These are phyloP conservation scores for Hirtodrosophila alboralis DNA, from an alignment of 2,888 invertebrate species.

Conservation along the genomic window DNA sequence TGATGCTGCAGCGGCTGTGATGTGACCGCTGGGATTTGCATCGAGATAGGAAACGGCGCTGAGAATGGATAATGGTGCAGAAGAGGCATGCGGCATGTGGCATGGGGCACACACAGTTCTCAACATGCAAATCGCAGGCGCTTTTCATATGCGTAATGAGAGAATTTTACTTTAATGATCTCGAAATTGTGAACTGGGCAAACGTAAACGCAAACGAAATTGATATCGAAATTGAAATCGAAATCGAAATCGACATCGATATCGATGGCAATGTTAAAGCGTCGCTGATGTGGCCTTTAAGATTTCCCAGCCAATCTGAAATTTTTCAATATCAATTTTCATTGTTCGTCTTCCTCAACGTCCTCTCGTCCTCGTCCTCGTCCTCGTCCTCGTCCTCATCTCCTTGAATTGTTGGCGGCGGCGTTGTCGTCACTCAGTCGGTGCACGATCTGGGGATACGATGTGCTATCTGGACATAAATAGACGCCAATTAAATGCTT, in stretches of 20 bases:
- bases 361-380: constrained; percentile 7
- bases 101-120: not conserved
- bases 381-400: constrained; percentile 5
- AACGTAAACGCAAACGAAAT: constrained; percentile 8
- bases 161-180: constrained; percentile 51
- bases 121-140: constrained; percentile 49
- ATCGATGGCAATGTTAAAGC: constrained; percentile 25
- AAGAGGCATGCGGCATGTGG: not conserved
- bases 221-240: constrained; percentile 30
- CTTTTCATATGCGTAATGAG: constrained; percentile 71
- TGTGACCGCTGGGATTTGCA: constrained; percentile 50
- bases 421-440: constrained; percentile 70
- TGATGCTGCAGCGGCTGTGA: constrained; percentile 40
- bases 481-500: constrained; percentile 81
- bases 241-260: constrained; percentile 12
- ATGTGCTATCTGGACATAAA: constrained; percentile 81
- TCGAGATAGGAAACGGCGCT: constrained; percentile 20
- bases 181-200: constrained; percentile 15
- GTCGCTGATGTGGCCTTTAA: constrained; percentile 73
- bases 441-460: constrained; percentile 59
- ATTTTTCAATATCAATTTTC: constrained; percentile 75
- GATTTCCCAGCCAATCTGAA: constrained; percentile 56
- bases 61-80: not conserved
- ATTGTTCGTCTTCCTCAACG: constrained; percentile 50
- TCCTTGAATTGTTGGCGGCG: constrained; percentile 10